Evolutionary conservation across 2,113 vertebrate genomes (phyloP), one percentile per base, ranked within the genome.

Genomic region (Deroptyus accipitrinus): DNA sequence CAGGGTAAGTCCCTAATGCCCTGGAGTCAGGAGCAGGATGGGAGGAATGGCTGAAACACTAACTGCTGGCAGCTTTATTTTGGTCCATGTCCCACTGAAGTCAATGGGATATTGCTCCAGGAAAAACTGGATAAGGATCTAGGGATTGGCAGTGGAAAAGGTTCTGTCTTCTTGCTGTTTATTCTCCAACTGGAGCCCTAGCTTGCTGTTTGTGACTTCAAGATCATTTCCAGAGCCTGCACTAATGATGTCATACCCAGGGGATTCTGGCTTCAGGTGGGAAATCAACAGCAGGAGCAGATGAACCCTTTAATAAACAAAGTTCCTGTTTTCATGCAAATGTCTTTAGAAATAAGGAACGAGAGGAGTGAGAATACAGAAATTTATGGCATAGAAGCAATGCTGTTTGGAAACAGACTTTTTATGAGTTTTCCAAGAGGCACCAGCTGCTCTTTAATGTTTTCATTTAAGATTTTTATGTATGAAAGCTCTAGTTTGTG

Each of bases 401-500:
- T 13, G 31, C 95, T 96, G 96, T 95, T 97, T 95, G 92, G 89
- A 97, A 98, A 97, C 95, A 96, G 96, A 95, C 64, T 85, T 96
- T 97, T 97, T 97, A 96, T 86, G 95, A 90, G 96, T 95, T 97
- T 97, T 98, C 97, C 73, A 79, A 86, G 96, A 97, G 96, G 95
- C 81, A 88, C 95, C 97, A 96, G 97, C 97, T 97, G 97, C 97
- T 97, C 91, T 95, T 95, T 89, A 97, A 94, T 96, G 95, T 96
- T 97, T 95, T 96, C 94, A 83, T 97, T 97, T 97, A 90, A 70
- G 93, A 97, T 79, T 95, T 96, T 97, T 96, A 95, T 95, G 85
- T 94, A 96, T 96, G 95, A 97, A 97, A 95, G 88, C 75, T 76
- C 69, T 91, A 72, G 73, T 78, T 90, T 95, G 86, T 96, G 86